Percentiles rank a stretch among this genome's conserved stretches.
These are phyloP conservation scores for Osmoderma eremita DNA, from an alignment of 2,888 invertebrate species.

Conservation along the genomic window DNA sequence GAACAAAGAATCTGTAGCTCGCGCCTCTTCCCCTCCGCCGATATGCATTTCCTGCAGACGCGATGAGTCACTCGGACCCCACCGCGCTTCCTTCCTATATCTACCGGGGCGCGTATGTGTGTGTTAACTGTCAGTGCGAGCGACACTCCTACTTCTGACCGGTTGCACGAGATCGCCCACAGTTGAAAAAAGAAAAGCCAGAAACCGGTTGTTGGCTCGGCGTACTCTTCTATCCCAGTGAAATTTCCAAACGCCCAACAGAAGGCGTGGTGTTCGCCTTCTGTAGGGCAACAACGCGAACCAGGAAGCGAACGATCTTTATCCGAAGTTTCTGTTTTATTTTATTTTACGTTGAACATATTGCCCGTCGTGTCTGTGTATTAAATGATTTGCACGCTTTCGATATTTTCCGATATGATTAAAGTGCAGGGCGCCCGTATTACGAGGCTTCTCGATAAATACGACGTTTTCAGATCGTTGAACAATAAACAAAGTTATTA, in stretches of 20 bases:
- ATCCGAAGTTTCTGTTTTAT: neutral
- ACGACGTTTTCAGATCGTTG: too few relatives aligned
- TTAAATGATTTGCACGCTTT: conserved; percentile 8
- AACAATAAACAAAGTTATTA: too few relatives aligned
- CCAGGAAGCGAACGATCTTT: conserved; percentile 16
- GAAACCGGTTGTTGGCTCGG: conserved; percentile 30
- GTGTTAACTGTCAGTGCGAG: conserved; percentile 42
- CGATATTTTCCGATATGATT: neutral
- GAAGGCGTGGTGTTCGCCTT: neutral
- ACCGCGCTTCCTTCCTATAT: conserved; percentile 31
- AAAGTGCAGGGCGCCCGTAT: neutral
- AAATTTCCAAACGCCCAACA: too few relatives aligned
- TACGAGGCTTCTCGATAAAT: too few relatives aligned
- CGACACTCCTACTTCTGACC: conserved; percentile 53
- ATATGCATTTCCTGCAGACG: conserved; percentile 50
- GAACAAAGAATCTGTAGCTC: conserved; percentile 50
- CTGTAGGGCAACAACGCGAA: conserved; percentile 2
- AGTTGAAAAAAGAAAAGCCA: conserved; percentile 36
- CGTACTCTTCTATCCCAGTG: conserved; percentile 14
- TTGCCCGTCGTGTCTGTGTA: neutral
- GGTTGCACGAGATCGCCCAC: conserved; percentile 45
- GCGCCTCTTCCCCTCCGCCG: conserved; percentile 29
- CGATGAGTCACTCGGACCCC: conserved; percentile 47
- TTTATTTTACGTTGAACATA: conserved; percentile 5
- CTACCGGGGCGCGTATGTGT: neutral